Evolutionary conservation across 2,797 vertebrate species (phyloP).

Genomic region (Petrocephalus sullivani): DNA sequence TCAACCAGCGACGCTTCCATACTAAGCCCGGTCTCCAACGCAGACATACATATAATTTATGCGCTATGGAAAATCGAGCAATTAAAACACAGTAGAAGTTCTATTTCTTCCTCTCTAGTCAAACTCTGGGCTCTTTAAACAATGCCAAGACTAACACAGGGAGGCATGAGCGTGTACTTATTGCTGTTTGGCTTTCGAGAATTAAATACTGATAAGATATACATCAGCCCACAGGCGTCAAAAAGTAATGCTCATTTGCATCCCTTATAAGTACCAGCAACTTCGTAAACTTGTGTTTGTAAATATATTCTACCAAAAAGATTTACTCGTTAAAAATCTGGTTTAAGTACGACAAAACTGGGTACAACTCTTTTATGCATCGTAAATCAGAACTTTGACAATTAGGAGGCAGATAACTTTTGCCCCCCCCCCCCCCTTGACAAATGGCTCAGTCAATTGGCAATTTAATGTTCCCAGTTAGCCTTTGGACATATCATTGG

Average conservation of each 20-base stretch:
- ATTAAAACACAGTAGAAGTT: background rate
- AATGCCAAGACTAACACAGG: background rate
- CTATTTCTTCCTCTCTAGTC: background rate
- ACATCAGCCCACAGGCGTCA: background rate
- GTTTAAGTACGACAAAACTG: background rate
- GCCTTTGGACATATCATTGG: background rate
- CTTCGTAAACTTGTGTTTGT: background rate
- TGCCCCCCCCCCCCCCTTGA: background rate
- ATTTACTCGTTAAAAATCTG: background rate
- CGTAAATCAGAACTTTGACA: background rate
- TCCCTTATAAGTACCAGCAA: background rate
- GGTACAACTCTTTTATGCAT: background rate
- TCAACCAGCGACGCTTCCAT: background rate
- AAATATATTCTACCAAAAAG: background rate
- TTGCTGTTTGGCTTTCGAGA: background rate
- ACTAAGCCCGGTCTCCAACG: background rate
- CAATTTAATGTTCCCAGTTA: background rate
- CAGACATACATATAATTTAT: background rate
- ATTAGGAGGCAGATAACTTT: background rate
- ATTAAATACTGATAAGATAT: slow-evolving; percentile 8
- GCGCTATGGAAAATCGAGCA: background rate
- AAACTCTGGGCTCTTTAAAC: background rate
- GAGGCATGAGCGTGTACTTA: background rate
- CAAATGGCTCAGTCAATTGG: background rate
- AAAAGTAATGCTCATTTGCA: background rate